Base-by-base conservation (phyloP, 2,113 vertebrate genomes). In the Grantiella picta region DNA sequence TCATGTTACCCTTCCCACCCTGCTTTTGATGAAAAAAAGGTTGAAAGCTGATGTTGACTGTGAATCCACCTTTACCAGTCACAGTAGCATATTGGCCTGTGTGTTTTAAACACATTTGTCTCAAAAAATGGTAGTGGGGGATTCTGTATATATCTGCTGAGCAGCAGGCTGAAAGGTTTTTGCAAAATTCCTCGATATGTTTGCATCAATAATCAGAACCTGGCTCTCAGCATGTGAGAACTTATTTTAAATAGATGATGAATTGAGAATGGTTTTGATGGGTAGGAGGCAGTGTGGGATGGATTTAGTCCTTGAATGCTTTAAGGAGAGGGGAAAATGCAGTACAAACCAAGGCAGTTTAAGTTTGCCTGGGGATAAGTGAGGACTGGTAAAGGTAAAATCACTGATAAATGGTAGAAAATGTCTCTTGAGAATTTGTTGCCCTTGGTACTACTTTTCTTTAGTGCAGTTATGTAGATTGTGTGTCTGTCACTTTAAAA, bases 301-400 rank as follows among this genome's bases (percentile, higher is more conserved):
- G 70, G 47, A 82, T 87, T 80, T 60, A 49, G 47, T 69, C 80
- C 47, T 89, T 86, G 50, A 66, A 33, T 70, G 38, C 63, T 47
- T 88, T 72, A 73, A 73, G 89, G 40, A n/a, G 33, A 13, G 24
- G n/a, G 36, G 10, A 71, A 76, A 70, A 87, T 68, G 65, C 70
- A 9, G 31, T 85, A 56, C n/a, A 56, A 73, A 79, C 36, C 23
- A 38, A 0, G 4, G 31, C 63, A 42, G 29, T 50, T 14, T 64
- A 75, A 73, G 65, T 68, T 95, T 94, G 70, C 73, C 84, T 92
- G 87, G 76, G 60, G 65, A 35, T 91, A 82, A 89, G 52, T 28
- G 57, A 52, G 56, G 61, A 29, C 35, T 87, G 44, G 42, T 90
- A 35, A 80, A 79, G 66, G 80, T 84, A 84, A 68, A 82, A 60